Evolutionary conservation across 1,140 invertebrate species (phyloP), one percentile per base, ranked within the genome.

Genomic region (Microplitis mediator): DNA sequence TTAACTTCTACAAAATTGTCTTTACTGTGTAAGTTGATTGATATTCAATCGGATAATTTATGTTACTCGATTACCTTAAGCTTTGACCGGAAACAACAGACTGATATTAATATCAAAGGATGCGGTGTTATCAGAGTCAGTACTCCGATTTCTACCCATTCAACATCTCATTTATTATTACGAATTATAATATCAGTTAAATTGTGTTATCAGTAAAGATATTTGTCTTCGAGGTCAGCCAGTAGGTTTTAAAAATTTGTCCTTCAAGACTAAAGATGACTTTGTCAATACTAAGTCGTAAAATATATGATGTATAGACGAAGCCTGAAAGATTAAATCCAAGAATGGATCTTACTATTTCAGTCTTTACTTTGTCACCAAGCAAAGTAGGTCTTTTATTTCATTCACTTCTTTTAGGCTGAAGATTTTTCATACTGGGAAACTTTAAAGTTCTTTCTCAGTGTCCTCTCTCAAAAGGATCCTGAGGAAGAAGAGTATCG

Each of bases 31-130:
- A 23, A 23, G 2, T 2, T 23, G 23, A 23, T 23, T 23, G 23
- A 23, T 23, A 23, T 23, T 23, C 2, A 23, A 23, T 23, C 23
- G 23, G 23, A 23, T 23, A 23, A 23, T 23, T 23, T 23, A 23
- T 23, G 23, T 23, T 23, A 23, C 23, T 23, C 23, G 23, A 23
- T 23, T 23, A 23, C 23, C 13, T 54, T n/a, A 4, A 54, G 52
- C 16, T 3, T 62, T 31, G n/a, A 62, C 60, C 69, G 69, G 69
- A 70, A 70, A 39, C 34, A 32, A 34, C 2, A 11, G 8, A 62
- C 70, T 73, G 73, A 83, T 77, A 79, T 78, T 74, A 76, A 83
- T 77, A 79, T 78, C 74, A 76, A 81, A 81, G 79, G 79, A 83
- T 83, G 77, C 75, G 61, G 76, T 65, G 69, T 83, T 85, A 85